phyloP scores from a whole-genome alignment of 2,888 invertebrate genomes.

The Lithophane leautieri region DNA sequence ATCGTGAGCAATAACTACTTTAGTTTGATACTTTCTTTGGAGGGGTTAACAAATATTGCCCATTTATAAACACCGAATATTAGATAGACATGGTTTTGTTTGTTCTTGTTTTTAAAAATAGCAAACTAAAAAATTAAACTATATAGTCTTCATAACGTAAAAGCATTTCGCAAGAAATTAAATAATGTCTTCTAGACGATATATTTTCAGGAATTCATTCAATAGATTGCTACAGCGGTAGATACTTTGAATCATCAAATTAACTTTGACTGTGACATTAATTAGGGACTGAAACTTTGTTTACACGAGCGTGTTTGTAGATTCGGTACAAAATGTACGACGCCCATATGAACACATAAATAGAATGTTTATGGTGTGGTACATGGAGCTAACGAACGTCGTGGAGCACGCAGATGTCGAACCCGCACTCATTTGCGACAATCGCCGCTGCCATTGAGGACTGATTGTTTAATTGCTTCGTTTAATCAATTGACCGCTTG shows the following conservation, averaged over 20 bases:
- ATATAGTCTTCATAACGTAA: background rate
- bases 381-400: slow-evolving; percentile 33
- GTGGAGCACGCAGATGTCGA: slow-evolving; percentile 77
- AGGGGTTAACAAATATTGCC: slow-evolving; percentile 51
- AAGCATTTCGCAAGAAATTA: slow-evolving; percentile 23
- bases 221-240: slow-evolving; percentile 44
- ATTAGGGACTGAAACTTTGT: slow-evolving; percentile 58
- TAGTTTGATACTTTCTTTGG: slow-evolving; percentile 59
- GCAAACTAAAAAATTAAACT: background rate
- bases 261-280: slow-evolving; percentile 60
- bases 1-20: slow-evolving; percentile 55
- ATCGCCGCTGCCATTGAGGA: slow-evolving; percentile 84
- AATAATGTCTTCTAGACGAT: slow-evolving; percentile 39
- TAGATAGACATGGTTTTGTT: slow-evolving; percentile 19
- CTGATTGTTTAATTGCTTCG: slow-evolving; percentile 90
- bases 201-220: slow-evolving; percentile 41
- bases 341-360: slow-evolving; percentile 45
- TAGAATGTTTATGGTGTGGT: slow-evolving; percentile 53
- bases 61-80: slow-evolving; percentile 46
- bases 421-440: slow-evolving; percentile 88
- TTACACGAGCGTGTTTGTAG: slow-evolving; percentile 42
- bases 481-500: slow-evolving; percentile 90
- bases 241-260: slow-evolving; percentile 50
- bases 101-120: slow-evolving; percentile 6
- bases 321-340: slow-evolving; percentile 36